A percentile compares a stretch with the other conserved stretches of the same genome.
Conservation (phyloP, 2,888 invertebrate genomes). For the Tribolium freemani region DNA sequence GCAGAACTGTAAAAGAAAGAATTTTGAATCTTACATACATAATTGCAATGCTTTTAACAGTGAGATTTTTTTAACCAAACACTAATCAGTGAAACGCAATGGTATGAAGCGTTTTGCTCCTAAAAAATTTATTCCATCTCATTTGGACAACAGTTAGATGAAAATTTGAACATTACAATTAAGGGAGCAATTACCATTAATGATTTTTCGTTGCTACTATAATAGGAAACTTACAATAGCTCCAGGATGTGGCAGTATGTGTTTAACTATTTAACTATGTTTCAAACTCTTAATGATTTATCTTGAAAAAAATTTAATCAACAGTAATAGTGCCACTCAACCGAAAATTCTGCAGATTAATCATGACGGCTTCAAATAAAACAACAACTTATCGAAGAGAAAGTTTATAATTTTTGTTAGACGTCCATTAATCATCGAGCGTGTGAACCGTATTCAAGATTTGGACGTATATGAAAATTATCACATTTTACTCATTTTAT, state of each 20-base stretch:
- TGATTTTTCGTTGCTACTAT: conserved; percentile 24
- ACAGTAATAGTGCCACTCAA: conserved; percentile 5
- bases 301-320: neutral
- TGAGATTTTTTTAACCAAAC: too few species aligned
- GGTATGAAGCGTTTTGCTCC: neutral
- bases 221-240: conserved; percentile 27
- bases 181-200: conserved; percentile 28
- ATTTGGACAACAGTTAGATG: conserved; percentile 16
- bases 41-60: too few species aligned
- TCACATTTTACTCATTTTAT: neutral
- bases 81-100: too few species aligned
- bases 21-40: too few species aligned
- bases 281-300: neutral
- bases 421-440: neutral
- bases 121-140: neutral
- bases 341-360: conserved; percentile 9
- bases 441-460: neutral
- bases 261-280: neutral
- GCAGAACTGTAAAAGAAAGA: too few species aligned
- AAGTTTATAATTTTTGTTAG: neutral
- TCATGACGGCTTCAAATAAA: neutral
- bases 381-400: neutral
- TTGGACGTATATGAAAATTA: neutral
- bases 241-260: neutral
- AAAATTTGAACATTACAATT: conserved; percentile 27